Evolutionary conservation across 2,888 invertebrate species (phyloP), one percentile per base, ranked within the genome.

Genomic region (Bombylius discolor): DNA sequence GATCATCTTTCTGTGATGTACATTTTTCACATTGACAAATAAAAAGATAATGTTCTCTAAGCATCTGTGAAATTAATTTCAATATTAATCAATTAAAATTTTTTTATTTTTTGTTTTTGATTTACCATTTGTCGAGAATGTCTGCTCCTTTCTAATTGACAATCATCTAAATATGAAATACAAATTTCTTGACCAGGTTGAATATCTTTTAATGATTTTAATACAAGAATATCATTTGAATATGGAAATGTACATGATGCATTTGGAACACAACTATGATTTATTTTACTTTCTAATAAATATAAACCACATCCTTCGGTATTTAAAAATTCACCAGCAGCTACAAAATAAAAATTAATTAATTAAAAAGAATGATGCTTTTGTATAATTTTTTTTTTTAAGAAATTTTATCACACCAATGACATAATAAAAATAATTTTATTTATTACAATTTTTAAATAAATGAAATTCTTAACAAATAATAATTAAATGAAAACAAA

Each of bases 301-400:
- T 87, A 97, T 1, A 97, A 76, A 0, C 90, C 96, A 1, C 92
- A 90, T 0, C 96, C 96, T 78, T 96, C 96, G 62, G 87, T 90
- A 72, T 95, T 90, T 23, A 95, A 74, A 72, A 95, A 96, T 59
- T 83, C 81, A 57, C 74, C 74, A 64, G 72, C 69, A 62, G 71
- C 73, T 73, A 36, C 12, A 59, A 58, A 23, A 23, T 23, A 23
- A 23, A 23, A 23, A 23, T 23, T 23, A 23, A 23, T 23, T 23
- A 23, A 23, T 23, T 23, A 23, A 23, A 23, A 23, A 23, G 23
- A 23, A 23, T 23, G 1, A 23, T 23, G 23, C 1, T 23, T 23
- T 23, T 23, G 23, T 23, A 23, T 23, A 23, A 23, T 23, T 23
- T 23, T 23, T 23, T 23, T 23, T 23, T 23, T 23, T 23, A 23